phyloP scores from a whole-genome alignment of 2,797 vertebrate genomes.

The Pagetopsis macropterus region DNA sequence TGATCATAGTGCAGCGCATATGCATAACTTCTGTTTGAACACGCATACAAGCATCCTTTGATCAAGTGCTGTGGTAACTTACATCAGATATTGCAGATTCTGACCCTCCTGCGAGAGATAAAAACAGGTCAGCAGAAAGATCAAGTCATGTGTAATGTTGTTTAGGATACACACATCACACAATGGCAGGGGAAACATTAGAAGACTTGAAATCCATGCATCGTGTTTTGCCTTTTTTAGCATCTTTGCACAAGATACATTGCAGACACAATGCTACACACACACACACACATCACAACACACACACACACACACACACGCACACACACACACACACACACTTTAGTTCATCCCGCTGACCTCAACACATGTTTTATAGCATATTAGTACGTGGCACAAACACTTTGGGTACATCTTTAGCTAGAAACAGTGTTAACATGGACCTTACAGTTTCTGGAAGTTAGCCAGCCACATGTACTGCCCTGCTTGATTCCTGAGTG shows the following conservation, averaged over 20 bases:
- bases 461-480: not conserved
- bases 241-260: not conserved
- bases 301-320: too few species aligned
- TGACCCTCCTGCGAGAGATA: constrained; percentile 85
- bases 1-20: constrained; percentile 14
- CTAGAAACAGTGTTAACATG: not conserved
- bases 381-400: not conserved
- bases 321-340: not conserved
- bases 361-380: not conserved
- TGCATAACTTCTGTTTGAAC: constrained; percentile 17
- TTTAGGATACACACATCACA: constrained; percentile 2
- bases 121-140: constrained; percentile 30
- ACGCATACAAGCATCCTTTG: constrained; percentile 20
- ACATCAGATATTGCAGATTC: constrained; percentile 93
- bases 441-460: not conserved
- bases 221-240: not conserved
- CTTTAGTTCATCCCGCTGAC: not conserved
- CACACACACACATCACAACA: too few species aligned
- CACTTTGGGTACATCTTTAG: not conserved
- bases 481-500: not conserved
- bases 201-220: constrained; percentile 9
- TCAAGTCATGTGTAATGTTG: not conserved
- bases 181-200: constrained; percentile 43
- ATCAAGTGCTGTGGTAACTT: constrained; percentile 74
- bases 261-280: not conserved